Base-by-base conservation (phyloP, 2,113 vertebrate genomes). In the Micromys minutus region DNA sequence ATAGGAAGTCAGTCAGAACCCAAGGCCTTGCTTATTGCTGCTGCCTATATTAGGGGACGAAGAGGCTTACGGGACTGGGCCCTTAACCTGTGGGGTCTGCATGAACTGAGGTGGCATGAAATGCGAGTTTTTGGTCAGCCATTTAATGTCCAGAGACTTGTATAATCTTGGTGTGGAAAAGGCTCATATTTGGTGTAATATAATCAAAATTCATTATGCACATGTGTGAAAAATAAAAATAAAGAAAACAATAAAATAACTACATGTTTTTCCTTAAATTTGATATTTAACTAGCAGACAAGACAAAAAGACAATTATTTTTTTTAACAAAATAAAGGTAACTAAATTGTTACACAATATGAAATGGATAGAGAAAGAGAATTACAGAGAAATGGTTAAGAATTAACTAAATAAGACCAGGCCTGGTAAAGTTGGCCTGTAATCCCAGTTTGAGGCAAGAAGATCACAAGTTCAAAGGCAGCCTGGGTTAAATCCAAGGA, bases 281-380 rank as follows among this genome's bases (percentile, higher is more conserved):
- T 89, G 29, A 57, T 77, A 89, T 93, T 77, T 94, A 96, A 87
- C 61, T 94, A 39, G 39, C 36, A 86, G 36, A 31, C 36, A 89
- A 63, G 52, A 91, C 21, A 97, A 89, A 77, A 90, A 79, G 52
- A 36, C 85, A 17, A 76, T 76, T 67, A 34, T 67, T 65, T 67
- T 61, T 55, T 55, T 74, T 69, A 75, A 93, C 90, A 12, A 7
- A 45, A 63, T 42, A 45, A 45, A 42, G 22, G 80, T 79, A 90
- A 90, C 36, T 88, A 90, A 96, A 16, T 95, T 93, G 6, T 8
- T 93, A 74, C 71, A 84, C 0, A 57, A 8, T 13, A 94, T 17
- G 42, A 96, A 92, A 93, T 61, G 36, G 29, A 95, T 19, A 85
- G 10, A 17, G 47, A 93, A 92, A 77, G 50, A 89, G 19, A 80